Evolutionary conservation across 2,797 vertebrate genomes (phyloP).

Genomic region (Amazona finschi): DNA sequence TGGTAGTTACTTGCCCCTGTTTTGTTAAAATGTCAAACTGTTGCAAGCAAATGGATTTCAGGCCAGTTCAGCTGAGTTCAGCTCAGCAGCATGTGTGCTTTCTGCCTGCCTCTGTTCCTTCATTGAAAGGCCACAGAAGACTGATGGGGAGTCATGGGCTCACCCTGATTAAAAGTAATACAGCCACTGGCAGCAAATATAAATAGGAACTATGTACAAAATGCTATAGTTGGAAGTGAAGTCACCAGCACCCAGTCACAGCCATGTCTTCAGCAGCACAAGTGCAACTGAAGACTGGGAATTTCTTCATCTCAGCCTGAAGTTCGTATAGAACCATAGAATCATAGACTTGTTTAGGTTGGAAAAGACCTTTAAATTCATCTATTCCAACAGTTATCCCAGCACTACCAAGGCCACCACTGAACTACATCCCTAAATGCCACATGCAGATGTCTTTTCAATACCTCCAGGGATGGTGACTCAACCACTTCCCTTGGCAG

Average conservation of each 20-base stretch:
- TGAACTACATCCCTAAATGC: neutral
- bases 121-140: neutral
- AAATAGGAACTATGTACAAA: neutral
- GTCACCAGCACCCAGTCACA: neutral
- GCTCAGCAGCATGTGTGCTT: neutral
- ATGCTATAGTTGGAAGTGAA: neutral
- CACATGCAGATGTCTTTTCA: neutral
- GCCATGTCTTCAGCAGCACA: neutral
- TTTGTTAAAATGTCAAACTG: conserved; percentile 52
- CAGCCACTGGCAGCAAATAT: neutral
- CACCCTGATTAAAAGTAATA: neutral
- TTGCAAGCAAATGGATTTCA: conserved; percentile 36
- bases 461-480: neutral
- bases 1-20: conserved; percentile 30
- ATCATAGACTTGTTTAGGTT: neutral
- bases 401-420: neutral
- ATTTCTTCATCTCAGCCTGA: neutral
- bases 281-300: neutral
- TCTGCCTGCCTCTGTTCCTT: neutral
- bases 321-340: neutral
- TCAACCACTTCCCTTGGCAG: neutral
- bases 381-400: neutral
- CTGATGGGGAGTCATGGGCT: neutral
- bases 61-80: neutral
- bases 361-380: neutral